phyloP scores from a whole-genome alignment of 2,797 vertebrate species.

The Menidia menidia region DNA sequence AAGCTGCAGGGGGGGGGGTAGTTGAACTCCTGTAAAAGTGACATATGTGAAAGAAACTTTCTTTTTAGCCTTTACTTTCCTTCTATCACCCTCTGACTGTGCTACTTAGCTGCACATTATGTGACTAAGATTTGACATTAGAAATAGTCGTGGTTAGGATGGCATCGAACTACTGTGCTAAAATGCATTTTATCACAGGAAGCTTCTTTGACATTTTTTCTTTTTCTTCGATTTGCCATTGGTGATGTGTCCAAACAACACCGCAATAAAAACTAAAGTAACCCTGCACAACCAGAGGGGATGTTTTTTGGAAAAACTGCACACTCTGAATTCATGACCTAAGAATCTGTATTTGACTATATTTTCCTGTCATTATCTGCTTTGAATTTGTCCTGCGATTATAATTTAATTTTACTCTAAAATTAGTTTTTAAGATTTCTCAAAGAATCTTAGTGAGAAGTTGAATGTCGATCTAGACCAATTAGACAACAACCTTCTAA shows the following conservation, averaged over 20 bases:
- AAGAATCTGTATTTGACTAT: not conserved
- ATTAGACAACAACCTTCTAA: conserved; percentile 4
- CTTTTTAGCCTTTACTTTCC: not conserved
- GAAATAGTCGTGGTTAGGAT: not conserved
- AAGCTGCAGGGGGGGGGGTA: no score
- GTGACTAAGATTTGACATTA: no score
- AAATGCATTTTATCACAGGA: not conserved
- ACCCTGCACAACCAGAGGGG: not conserved
- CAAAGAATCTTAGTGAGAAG: not conserved
- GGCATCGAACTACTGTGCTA: not conserved
- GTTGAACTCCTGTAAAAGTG: not conserved
- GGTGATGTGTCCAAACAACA: not conserved
- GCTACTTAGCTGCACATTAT: not conserved
- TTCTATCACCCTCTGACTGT: not conserved
- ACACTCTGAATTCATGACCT: no score
- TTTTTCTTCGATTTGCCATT: not conserved
- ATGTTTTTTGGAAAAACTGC: not conserved
- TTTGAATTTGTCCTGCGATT: not conserved
- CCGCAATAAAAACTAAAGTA: not conserved
- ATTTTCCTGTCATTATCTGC: not conserved
- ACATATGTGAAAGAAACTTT: not conserved
- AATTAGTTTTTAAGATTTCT: not conserved
- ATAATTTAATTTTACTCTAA: not conserved
- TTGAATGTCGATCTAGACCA: conserved; percentile 1
- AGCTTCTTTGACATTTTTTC: not conserved